Conservation (phyloP, 2,113 vertebrate species). For the Bostrychus sinensis region DNA sequence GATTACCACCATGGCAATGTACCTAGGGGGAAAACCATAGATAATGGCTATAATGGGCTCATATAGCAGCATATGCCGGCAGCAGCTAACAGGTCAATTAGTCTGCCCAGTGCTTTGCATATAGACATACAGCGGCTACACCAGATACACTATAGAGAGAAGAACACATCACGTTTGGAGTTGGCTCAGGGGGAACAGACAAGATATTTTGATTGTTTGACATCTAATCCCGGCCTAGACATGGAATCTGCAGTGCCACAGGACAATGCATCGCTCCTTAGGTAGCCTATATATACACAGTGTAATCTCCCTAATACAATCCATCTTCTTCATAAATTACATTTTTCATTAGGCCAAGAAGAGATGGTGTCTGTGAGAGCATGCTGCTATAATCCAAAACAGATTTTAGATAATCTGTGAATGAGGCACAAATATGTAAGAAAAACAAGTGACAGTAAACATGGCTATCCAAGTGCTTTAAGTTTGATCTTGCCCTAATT, state of each 20-base stretch:
- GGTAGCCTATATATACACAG: constrained; percentile 53
- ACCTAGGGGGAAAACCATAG: constrained; percentile 66
- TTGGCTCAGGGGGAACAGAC: constrained; percentile 10
- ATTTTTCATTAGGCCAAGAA: constrained; percentile 62
- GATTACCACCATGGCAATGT: constrained; percentile 68
- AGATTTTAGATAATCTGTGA: constrained; percentile 78
- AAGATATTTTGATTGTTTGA: constrained; percentile 58
- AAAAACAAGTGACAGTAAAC: constrained; percentile 63
- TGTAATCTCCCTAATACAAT: constrained; percentile 68
- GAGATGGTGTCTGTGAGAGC: constrained; percentile 27
- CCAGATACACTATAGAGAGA: constrained; percentile 12
- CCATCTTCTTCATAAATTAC: constrained; percentile 61
- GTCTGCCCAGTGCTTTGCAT: constrained; percentile 58
- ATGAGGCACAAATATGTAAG: constrained; percentile 52
- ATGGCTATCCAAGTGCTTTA: constrained; percentile 49
- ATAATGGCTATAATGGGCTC: constrained; percentile 66
- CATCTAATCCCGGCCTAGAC: constrained; percentile 74
- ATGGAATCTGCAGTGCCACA: constrained; percentile 63
- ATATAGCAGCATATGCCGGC: constrained; percentile 53
- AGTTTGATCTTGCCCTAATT: no score
- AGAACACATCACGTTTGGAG: not conserved
- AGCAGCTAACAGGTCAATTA: constrained; percentile 78
- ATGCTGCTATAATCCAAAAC: constrained; percentile 77
- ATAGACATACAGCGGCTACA: constrained; percentile 42
- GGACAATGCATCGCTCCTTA: constrained; percentile 61